Percentiles rank a stretch among this genome's conserved stretches.
Evolutionary conservation across 2,888 invertebrate genomes (phyloP).

Genomic region (Ectemnius continuus): DNA sequence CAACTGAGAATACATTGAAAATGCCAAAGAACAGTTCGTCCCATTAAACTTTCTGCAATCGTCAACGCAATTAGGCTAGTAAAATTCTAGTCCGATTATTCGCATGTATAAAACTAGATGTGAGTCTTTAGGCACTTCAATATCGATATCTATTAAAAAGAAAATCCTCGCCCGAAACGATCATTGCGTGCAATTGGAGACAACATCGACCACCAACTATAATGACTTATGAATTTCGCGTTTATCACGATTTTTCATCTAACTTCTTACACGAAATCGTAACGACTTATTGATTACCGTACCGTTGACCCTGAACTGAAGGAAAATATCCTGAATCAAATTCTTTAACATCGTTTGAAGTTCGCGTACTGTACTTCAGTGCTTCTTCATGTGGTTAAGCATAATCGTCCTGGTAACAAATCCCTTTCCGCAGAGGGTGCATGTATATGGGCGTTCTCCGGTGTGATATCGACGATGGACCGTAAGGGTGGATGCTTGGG

Average conservation of each 20-base stretch:
- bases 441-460: slow-evolving; percentile 76
- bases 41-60: slow-evolving; percentile 22
- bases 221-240: not conserved
- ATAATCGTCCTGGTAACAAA: slow-evolving; percentile 77
- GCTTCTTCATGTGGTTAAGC: slow-evolving; percentile 78
- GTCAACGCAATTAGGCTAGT: slow-evolving; percentile 20
- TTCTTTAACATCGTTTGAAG: not conserved
- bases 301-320: no score
- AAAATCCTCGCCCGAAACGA: slow-evolving; percentile 7
- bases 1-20: slow-evolving; percentile 20
- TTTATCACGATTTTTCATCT: not conserved
- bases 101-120: not conserved
- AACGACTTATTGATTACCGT: not conserved
- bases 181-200: slow-evolving; percentile 10
- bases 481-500: slow-evolving; percentile 75
- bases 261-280: not conserved
- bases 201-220: not conserved
- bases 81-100: not conserved
- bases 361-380: slow-evolving; percentile 48
- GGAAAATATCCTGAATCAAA: not conserved
- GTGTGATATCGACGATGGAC: slow-evolving; percentile 77
- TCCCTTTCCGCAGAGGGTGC: slow-evolving; percentile 76
- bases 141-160: not conserved
- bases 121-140: slow-evolving; percentile 8
- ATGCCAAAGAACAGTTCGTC: not conserved